Evolutionary conservation across 1,140 invertebrate genomes (phyloP).

Genomic region (Plectrocnemia conspersa): DNA sequence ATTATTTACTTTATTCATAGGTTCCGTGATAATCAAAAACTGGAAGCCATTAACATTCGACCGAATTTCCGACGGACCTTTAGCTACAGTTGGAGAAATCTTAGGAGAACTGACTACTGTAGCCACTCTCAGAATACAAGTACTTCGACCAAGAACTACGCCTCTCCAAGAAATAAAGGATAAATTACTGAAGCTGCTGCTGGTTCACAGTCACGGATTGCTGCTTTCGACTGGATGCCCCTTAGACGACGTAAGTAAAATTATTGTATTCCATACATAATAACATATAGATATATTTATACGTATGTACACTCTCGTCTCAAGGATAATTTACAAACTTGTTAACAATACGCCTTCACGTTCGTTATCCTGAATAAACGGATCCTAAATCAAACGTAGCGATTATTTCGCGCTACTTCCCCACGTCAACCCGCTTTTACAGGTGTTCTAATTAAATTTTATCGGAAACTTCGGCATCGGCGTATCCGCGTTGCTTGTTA

Average conservation of each 20-base stretch:
- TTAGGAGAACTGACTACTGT: constrained; percentile 87
- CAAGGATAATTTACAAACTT: too few species aligned
- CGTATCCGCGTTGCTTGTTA: constrained; percentile 9
- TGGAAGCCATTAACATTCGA: constrained; percentile 90
- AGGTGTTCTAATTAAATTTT: constrained; percentile 20
- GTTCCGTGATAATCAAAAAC: constrained; percentile 85
- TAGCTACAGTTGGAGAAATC: constrained; percentile 86
- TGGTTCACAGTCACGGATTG: constrained; percentile 81
- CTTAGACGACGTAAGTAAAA: constrained; percentile 76
- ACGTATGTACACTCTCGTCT: too few species aligned
- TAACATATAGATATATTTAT: too few species aligned
- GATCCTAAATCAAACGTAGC: constrained; percentile 5
- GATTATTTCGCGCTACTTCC: neutral
- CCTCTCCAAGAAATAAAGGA: constrained; percentile 85
- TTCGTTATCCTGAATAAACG: neutral
- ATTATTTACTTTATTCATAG: constrained; percentile 57
- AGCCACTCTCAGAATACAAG: constrained; percentile 83
- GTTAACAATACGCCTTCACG: too few species aligned
- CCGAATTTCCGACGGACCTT: constrained; percentile 78
- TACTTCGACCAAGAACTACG: constrained; percentile 74
- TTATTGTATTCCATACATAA: neutral
- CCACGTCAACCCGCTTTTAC: neutral
- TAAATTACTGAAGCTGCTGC: constrained; percentile 80
- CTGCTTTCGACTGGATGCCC: constrained; percentile 85
- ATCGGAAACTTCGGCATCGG: neutral